Evolutionary conservation across 2,113 vertebrate genomes (phyloP).

Genomic region (Equus quagga): DNA sequence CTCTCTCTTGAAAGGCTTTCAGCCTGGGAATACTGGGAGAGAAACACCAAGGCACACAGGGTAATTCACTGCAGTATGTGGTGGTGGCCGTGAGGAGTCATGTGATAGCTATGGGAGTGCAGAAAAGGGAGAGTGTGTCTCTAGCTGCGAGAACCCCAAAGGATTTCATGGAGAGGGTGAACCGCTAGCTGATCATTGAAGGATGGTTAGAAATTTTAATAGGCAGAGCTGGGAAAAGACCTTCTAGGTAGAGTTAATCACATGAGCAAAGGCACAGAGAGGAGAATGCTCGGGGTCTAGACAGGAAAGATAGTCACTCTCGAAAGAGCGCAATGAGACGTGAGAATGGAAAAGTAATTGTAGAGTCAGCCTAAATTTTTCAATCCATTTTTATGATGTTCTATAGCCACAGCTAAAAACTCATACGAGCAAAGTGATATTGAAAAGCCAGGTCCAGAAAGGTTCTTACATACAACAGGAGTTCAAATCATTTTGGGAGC

Average conservation of each 20-base stretch:
- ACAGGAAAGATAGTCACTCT: background rate
- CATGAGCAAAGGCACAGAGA: background rate
- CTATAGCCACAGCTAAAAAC: background rate
- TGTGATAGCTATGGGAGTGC: fast-evolving
- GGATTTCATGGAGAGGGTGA: background rate
- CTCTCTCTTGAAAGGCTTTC: background rate
- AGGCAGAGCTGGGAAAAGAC: background rate
- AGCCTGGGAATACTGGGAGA: too few species aligned
- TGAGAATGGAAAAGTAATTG: background rate
- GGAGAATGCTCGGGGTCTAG: background rate
- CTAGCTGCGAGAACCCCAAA: background rate
- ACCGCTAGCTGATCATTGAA: background rate
- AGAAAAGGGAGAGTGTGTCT: background rate
- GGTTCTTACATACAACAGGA: background rate
- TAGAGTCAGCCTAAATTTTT: background rate
- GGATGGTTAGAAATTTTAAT: background rate
- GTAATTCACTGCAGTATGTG: fast-evolving
- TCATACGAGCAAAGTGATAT: background rate
- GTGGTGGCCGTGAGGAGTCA: fast-evolving
- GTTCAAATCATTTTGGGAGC: background rate
- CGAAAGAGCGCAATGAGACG: background rate
- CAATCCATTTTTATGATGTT: background rate
- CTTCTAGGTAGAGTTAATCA: background rate
- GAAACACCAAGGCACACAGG: background rate
- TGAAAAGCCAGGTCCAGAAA: background rate